A percentile compares a stretch with the other conserved stretches of the same genome.
Evolutionary conservation across 2,797 vertebrate genomes (phyloP).

Genomic region (Halcyon badia): DNA sequence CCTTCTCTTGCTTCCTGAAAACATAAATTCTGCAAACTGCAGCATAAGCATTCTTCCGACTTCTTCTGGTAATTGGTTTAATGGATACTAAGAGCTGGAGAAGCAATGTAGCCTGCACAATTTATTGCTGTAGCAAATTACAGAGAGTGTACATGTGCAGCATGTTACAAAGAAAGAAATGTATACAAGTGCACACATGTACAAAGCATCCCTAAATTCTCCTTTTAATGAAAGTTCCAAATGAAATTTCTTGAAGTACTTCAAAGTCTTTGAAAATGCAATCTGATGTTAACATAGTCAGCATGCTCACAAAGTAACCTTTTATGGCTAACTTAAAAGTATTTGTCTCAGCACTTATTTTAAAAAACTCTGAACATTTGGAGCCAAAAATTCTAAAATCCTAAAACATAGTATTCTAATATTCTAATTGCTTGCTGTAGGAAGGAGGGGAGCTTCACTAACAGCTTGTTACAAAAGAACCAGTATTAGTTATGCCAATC

Average conservation of each 20-base stretch:
- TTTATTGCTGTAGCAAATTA: slow-evolving; percentile 77
- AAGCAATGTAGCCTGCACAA: slow-evolving; percentile 33
- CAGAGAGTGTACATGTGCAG: background rate
- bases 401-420: background rate
- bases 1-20: background rate
- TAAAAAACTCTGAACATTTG: background rate
- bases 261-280: slow-evolving; percentile 53
- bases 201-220: slow-evolving; percentile 36
- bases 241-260: slow-evolving; percentile 63
- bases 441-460: background rate
- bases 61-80: slow-evolving; percentile 74
- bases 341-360: background rate
- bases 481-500: background rate
- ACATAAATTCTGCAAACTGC: slow-evolving; percentile 57
- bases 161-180: background rate
- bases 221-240: slow-evolving; percentile 47
- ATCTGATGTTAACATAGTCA: background rate
- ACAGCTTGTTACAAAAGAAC: background rate
- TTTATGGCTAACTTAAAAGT: background rate
- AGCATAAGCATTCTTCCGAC: slow-evolving; percentile 34
- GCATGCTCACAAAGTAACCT: background rate
- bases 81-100: slow-evolving; percentile 74
- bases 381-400: background rate
- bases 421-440: background rate
- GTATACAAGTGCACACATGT: background rate